phyloP scores from a whole-genome alignment of 2,888 invertebrate genomes.

The Mycogona germanica region DNA sequence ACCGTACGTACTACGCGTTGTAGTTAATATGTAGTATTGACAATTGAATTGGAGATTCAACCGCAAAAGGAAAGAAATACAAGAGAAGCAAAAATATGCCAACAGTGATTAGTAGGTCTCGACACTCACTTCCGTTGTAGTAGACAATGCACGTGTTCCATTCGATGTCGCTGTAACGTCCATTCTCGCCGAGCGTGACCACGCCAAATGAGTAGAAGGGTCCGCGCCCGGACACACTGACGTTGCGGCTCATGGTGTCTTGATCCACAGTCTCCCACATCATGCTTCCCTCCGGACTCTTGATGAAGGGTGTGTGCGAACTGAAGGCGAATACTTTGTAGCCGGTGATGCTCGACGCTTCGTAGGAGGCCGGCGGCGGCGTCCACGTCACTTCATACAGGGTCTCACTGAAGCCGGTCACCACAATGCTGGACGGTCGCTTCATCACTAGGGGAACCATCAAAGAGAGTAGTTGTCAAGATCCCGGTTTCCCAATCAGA shows the following conservation, averaged over 20 bases:
- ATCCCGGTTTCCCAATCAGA: background rate
- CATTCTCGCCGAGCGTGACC: conserved; percentile 53
- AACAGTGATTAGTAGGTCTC: background rate
- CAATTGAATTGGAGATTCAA: no score
- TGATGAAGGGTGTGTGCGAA: conserved; percentile 43
- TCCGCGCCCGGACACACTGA: conserved; percentile 43
- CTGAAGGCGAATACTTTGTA: conserved; percentile 75
- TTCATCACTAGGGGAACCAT: conserved; percentile 31
- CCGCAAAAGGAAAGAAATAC: background rate
- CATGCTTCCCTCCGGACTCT: conserved; percentile 49
- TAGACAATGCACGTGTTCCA: conserved; percentile 66
- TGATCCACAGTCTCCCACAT: conserved; percentile 45
- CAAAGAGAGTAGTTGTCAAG: conserved; percentile 1
- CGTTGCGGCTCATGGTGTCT: conserved; percentile 41
- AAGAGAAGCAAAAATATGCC: background rate
- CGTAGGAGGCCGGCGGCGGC: conserved; percentile 35
- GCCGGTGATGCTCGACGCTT: conserved; percentile 39
- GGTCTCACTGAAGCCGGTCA: conserved; percentile 56
- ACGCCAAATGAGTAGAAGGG: conserved; percentile 62
- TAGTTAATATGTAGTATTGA: no score
- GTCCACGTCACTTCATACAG: conserved; percentile 64
- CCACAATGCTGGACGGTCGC: conserved; percentile 50
- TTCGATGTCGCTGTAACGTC: conserved; percentile 67
- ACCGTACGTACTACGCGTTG: no score
- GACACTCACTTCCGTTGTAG: conserved; percentile 33